These are phyloP conservation scores for Motacilla alba DNA, from an alignment of 2,113 vertebrate genomes.

Conservation along the genomic window DNA sequence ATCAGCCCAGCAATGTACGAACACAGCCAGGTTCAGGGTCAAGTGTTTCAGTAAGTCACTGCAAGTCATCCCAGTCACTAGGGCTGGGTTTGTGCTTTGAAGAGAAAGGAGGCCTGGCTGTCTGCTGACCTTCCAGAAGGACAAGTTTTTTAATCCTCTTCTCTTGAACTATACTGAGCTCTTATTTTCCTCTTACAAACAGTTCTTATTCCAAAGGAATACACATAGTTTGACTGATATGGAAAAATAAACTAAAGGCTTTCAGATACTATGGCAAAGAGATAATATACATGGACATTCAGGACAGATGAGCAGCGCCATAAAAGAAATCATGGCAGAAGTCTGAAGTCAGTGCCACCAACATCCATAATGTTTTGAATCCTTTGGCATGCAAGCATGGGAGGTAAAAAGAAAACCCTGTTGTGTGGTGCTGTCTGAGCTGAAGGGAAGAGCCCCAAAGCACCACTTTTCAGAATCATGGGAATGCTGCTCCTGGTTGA, in stretches of 20 bases:
- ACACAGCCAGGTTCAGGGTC: accelerated
- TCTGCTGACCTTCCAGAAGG: neutral
- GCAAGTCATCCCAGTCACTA: neutral
- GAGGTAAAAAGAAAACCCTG: neutral
- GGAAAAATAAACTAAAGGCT: neutral
- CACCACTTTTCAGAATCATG: neutral
- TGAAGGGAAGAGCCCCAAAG: neutral
- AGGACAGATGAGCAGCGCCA: neutral
- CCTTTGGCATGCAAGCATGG: neutral
- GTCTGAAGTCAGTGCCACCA: neutral
- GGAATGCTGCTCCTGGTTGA: neutral
- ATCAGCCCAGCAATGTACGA: neutral
- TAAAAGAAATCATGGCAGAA: neutral
- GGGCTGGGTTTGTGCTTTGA: neutral
- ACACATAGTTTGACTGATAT: neutral
- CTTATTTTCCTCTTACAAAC: neutral
- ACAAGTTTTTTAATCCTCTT: neutral
- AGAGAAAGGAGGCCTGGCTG: neutral
- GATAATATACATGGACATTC: neutral
- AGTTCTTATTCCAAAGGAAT: neutral
- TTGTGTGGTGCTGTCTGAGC: neutral
- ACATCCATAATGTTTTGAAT: neutral
- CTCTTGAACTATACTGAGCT: neutral
- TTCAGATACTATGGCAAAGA: neutral
- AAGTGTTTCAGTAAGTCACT: neutral